phyloP scores from a whole-genome alignment of 2,888 invertebrate genomes.

The Cosmia pyralina region DNA sequence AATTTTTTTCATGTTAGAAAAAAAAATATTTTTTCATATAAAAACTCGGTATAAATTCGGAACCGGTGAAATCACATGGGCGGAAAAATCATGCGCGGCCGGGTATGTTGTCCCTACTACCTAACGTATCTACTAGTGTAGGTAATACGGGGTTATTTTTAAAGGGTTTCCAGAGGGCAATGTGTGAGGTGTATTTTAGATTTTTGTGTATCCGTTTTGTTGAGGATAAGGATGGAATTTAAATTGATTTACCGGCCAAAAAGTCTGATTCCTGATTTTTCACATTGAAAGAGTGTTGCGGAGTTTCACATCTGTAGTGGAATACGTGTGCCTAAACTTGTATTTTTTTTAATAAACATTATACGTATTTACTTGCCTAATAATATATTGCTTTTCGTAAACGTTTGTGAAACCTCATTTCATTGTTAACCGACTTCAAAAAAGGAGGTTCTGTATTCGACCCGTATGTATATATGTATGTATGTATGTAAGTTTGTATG shows the following conservation, averaged over 20 bases:
- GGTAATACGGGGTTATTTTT: conserved; percentile 62
- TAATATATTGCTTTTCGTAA: background rate
- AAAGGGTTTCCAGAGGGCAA: conserved; percentile 55
- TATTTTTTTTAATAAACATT: background rate
- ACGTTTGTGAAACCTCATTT: background rate
- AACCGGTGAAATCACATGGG: conserved; percentile 56
- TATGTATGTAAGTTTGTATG: no score
- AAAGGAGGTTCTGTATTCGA: no score
- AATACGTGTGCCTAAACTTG: background rate
- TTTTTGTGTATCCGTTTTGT: conserved; percentile 32
- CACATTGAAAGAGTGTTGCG: background rate
- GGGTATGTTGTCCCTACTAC: conserved; percentile 54
- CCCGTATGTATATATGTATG: no score
- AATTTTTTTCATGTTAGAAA: conserved; percentile 67
- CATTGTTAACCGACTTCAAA: background rate
- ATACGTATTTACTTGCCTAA: no score
- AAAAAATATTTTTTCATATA: conserved; percentile 65
- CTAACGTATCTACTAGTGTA: conserved; percentile 31
- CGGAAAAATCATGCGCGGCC: conserved; percentile 69
- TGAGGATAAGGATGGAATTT: background rate
- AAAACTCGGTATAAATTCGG: conserved; percentile 60
- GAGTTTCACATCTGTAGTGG: background rate
- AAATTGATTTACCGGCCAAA: background rate
- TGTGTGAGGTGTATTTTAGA: conserved; percentile 42
- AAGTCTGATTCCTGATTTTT: background rate